These are phyloP conservation scores for Patiria miniata DNA, from an alignment of 35 echinoderm and acorn worm species.

Conservation along the genomic window DNA sequence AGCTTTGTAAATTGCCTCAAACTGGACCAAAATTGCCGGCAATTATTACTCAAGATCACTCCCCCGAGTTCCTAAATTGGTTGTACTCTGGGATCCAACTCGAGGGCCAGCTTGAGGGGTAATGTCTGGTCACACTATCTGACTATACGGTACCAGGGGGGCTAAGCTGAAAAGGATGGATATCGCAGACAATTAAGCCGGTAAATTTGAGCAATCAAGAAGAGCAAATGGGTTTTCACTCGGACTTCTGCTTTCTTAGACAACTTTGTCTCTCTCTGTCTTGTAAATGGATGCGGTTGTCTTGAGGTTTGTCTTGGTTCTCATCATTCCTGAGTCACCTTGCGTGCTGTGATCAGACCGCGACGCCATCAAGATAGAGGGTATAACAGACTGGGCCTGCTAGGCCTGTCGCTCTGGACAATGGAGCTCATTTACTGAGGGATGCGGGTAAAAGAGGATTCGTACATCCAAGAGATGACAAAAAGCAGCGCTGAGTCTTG, in stretches of 20 bases:
- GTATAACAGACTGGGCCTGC: no score
- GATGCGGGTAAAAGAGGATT: not conserved
- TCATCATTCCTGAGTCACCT: no score
- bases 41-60: not conserved
- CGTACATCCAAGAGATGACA: no score
- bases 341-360: no score
- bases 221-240: not conserved
- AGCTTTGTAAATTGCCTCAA: constrained; percentile 14
- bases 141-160: not conserved
- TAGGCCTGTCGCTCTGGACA: not conserved
- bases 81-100: not conserved
- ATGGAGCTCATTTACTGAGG: not conserved
- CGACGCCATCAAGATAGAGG: no score
- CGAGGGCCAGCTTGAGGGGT: no score
- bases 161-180: constrained; percentile 4
- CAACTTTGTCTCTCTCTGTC: no score
- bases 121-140: no score
- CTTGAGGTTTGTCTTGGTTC: not conserved
- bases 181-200: not conserved
- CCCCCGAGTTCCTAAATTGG: not conserved
- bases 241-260: no score
- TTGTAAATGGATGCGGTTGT: constrained; percentile 6
- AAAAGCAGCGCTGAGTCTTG: not conserved
- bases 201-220: constrained; percentile 3
- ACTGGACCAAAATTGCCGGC: not conserved